Evolutionary conservation across 2,113 vertebrate genomes (phyloP), one percentile per base, ranked within the genome.

Genomic region (Thymallus thymallus): DNA sequence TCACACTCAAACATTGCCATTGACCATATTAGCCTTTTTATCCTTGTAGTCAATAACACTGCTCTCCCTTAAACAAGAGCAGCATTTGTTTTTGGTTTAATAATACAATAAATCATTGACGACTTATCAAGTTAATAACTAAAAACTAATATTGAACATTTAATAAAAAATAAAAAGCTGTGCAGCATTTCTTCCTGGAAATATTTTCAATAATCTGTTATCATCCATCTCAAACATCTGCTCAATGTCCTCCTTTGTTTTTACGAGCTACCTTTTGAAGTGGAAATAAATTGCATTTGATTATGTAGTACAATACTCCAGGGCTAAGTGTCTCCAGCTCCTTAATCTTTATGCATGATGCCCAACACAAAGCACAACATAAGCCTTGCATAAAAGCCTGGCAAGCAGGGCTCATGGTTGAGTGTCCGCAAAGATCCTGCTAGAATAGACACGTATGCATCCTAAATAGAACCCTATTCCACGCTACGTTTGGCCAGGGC

Each of bases 221-320:
- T 20, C 64, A 32, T 35, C 20, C 30, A 26, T 66, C 64, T 41
- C 5, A 5, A 30, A 32, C 64, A 32, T 20, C 4, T 32, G 29
- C 5, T 32, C 18, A 20, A 35, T 12, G 14, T 66, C 62, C 16
- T 30, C 62, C 10, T 10, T n/a, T n/a, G n/a, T 66, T 66, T 35
- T 35, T 66, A 35, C 30, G 29, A 66, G 64, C 64, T 35, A 32
- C 64, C 29, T 66, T 66, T 32, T 66, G 64, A 66, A 66, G 64
- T 66, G 64, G 64, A 66, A 66, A 66, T 32, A 66, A 32, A 35
- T n/a, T 35, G 30, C 30, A 66, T 66, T 35, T 18, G 24, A 66
- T 66, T 41, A 20, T 32, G 18, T 66, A 10, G 64, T 20, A 66
- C 14, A 20, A 66, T 66, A 32, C 6, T 29, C 16, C 26, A 18